Evolutionary conservation across 1,140 invertebrate species (phyloP), one percentile per base, ranked within the genome.

Genomic region (Dendroctonus ponderosae): DNA sequence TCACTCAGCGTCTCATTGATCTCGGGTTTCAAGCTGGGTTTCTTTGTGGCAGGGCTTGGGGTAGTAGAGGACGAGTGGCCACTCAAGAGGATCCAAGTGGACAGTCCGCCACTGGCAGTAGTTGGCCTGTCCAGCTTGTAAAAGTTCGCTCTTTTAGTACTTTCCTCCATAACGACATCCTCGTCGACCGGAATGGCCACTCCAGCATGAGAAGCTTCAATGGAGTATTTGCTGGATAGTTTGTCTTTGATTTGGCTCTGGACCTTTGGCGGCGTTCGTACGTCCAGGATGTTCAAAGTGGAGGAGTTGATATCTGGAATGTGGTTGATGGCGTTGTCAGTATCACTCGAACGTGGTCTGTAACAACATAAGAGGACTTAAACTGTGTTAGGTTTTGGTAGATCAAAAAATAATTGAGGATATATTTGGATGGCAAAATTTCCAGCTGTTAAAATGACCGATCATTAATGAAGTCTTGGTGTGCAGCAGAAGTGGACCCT

Each of bases 1-100:
- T 69, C 65, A 38, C 38, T 62, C 37, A 62, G 46, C 6, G 66
- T 67, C 46, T 71, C 59, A 15, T 68, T 70, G 38, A 51, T 60
- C 15, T n/a, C n/a, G n/a, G 70, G 67, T 59, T 76, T 69, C 49
- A 72, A 71, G 37, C 68, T 77, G 43, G 74, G 72, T 60, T 76
- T 79, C 46, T 62, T 70, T 26, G 43, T 67, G 39, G 59, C 71
- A 53, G 78, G 67, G 56, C 80, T 82, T 11, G 73, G 70, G 0
- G 79, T 81, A 2, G 80, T 80, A 0, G 81, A 78, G 0, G 76
- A 70, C 6, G 71, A 63, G 26, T 83, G 82, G 4, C 83, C 81
- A 74, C 86, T 89, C 26, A 91, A 74, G n/a, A 90, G 78, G 68
- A 90, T 86, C 89, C 89, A 91, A 4, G 89, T 91, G 3, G 88